A percentile compares a stretch with the other conserved stretches of the same genome.
phyloP scores from a whole-genome alignment of 2,888 invertebrate genomes.

The Cataglyphis altisquamis region DNA sequence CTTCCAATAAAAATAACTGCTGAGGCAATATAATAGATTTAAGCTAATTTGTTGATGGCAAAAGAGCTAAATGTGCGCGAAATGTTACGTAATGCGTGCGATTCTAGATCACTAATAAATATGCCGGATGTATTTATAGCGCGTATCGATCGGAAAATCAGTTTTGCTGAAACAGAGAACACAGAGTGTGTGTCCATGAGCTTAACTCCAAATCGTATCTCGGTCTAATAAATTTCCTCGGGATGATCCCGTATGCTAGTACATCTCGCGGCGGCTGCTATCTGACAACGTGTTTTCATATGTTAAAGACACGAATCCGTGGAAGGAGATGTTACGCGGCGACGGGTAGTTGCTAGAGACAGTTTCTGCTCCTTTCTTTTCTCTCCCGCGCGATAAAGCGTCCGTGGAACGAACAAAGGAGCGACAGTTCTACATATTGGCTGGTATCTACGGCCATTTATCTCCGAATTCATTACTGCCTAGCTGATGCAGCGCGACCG shows the following conservation, averaged over 20 bases:
- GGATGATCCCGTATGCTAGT: constrained; percentile 35
- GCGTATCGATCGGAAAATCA: constrained; percentile 39
- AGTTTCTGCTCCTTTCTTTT: constrained; percentile 40
- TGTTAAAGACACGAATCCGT: constrained; percentile 67
- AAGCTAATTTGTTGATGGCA: neutral
- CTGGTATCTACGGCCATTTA: constrained; percentile 80
- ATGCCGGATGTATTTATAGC: constrained; percentile 38
- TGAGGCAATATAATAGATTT: neutral
- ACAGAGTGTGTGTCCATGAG: constrained; percentile 11
- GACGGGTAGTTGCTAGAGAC: constrained; percentile 51
- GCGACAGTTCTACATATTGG: constrained; percentile 76
- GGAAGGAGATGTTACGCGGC: constrained; percentile 56
- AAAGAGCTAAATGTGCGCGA: neutral
- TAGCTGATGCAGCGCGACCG: constrained; percentile 75
- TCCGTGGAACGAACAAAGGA: constrained; percentile 61
- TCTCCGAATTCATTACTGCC: constrained; percentile 82
- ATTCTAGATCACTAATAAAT: constrained; percentile 19
- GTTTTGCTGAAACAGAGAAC: constrained; percentile 39
- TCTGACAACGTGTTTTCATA: constrained; percentile 55
- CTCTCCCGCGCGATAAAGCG: constrained; percentile 61
- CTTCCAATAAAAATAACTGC: neutral
- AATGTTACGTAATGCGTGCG: constrained; percentile 3
- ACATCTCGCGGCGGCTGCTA: constrained; percentile 25
- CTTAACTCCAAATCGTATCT: constrained; percentile 51
- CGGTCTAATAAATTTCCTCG: constrained; percentile 46